These are phyloP conservation scores for Eidolon helvum DNA, from an alignment of 2,113 vertebrate species.

Conservation along the genomic window DNA sequence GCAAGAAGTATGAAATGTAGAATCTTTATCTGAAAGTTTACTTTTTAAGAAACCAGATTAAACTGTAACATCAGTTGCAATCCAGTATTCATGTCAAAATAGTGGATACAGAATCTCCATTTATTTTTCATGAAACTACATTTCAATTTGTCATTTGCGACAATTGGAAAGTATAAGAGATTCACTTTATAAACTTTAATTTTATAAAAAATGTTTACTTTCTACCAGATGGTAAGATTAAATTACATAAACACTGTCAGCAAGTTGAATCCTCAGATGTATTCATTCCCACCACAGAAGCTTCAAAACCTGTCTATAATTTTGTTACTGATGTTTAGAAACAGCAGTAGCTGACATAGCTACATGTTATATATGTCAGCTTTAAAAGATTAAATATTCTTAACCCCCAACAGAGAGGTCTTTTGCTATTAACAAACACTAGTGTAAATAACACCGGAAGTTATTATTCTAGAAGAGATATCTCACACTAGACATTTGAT, in stretches of 20 bases:
- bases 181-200: constrained; percentile 86
- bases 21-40: neutral
- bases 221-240: constrained; percentile 93
- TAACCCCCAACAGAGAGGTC: constrained; percentile 77
- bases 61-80: neutral
- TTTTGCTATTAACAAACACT: constrained; percentile 71
- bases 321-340: constrained; percentile 89
- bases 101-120: neutral
- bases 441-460: constrained; percentile 59
- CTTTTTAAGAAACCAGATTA: neutral
- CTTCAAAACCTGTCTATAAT: constrained; percentile 88
- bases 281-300: constrained; percentile 85
- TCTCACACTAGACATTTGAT: constrained; percentile 59
- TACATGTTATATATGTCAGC: constrained; percentile 81
- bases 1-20: neutral
- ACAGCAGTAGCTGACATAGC: constrained; percentile 88
- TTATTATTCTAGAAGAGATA: constrained; percentile 29
- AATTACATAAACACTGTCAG: constrained; percentile 94
- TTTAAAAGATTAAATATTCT: constrained; percentile 84
- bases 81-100: neutral
- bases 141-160: constrained; percentile 72
- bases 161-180: constrained; percentile 75
- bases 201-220: constrained; percentile 89
- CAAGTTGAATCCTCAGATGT: constrained; percentile 89
- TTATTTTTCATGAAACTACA: constrained; percentile 72